Base-by-base conservation (phyloP, 1,140 invertebrate genomes). In the Fragariocoptes setiger region DNA sequence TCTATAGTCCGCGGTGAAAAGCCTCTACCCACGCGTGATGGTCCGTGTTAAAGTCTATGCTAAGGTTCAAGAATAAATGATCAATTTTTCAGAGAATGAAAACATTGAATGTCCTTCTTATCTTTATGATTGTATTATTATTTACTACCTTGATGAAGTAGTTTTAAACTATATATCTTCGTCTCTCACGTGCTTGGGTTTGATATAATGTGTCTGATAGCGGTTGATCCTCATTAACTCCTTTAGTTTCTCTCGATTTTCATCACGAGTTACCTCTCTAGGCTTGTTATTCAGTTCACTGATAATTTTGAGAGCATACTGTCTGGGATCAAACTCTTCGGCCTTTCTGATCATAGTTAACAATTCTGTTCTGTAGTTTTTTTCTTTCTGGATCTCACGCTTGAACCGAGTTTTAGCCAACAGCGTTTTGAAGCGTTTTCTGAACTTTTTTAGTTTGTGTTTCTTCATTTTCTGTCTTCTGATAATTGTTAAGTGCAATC, bases 401-500 rank as follows among this genome's bases (percentile, higher is more conserved):
- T 63, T 67, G 50, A 70, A 65, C 44, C 65, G 65, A 19, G 53
- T 44, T 31, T 73, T 76, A n/a, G 64, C 65, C 64, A 69, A 71
- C 37, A 65, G 61, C 56, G 66, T 70, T 49, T 69, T 70, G 70
- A 76, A 75, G 44, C 58, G 67, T 51, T 73, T 79, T 42, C 72
- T 62, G 19, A 76, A 54, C 55, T 82, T 83, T 50, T 53, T 71
- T 35, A 73, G 59, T 53, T 80, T 76, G 50, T 82, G 77, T 50
- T 71, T 75, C 51, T 72, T 77, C 70, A 85, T 80, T 58, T 83
- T 85, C 25, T 64, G 66, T 37, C 66, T 61, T 35, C 77, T 64
- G 37, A 80, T 79, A 0, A 31, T 31, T 8, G 25, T 31, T 31
- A 31, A n/a, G n/a, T 31, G 25, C 8, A 31, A n/a, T 31, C 25